phyloP scores from a whole-genome alignment of 1,140 invertebrate genomes.

The Tribolium madens region DNA sequence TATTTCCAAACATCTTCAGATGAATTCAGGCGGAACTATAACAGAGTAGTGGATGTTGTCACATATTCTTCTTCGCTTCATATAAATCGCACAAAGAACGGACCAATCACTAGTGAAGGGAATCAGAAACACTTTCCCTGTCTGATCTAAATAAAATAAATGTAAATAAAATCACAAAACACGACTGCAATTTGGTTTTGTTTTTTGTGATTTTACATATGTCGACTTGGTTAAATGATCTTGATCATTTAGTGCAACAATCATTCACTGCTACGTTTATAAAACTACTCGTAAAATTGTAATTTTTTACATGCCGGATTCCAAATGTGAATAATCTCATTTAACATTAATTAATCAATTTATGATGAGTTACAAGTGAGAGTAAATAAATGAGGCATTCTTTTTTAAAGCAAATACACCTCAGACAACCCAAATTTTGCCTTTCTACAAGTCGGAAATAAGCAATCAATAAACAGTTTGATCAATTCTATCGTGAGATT shows the following conservation, averaged over 20 bases:
- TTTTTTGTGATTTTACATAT: not conserved
- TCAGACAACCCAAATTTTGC: too few species aligned
- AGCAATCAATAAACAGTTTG: too few species aligned
- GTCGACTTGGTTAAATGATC: constrained; percentile 8
- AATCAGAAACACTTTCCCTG: constrained; percentile 29
- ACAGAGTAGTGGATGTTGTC: not conserved
- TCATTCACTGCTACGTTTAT: not conserved
- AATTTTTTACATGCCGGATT: not conserved
- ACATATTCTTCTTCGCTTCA: constrained; percentile 27
- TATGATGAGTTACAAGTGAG: not conserved
- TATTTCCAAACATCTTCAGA: not conserved
- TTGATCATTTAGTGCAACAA: not conserved
- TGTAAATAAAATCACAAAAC: constrained; percentile 10
- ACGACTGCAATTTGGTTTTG: not conserved
- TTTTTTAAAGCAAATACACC: not conserved
- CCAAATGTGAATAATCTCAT: constrained; percentile 1
- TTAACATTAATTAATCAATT: constrained; percentile 11
- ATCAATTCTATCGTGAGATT: too few species aligned
- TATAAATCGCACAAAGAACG: constrained; percentile 8
- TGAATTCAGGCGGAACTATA: not conserved
- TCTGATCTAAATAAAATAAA: constrained; percentile 33
- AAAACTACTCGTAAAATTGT: not conserved
- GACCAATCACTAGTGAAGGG: constrained; percentile 25
- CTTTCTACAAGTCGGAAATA: too few species aligned
- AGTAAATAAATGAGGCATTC: not conserved